These are phyloP conservation scores for Eciton burchellii DNA, from an alignment of 1,140 invertebrate genomes.

Conservation along the genomic window DNA sequence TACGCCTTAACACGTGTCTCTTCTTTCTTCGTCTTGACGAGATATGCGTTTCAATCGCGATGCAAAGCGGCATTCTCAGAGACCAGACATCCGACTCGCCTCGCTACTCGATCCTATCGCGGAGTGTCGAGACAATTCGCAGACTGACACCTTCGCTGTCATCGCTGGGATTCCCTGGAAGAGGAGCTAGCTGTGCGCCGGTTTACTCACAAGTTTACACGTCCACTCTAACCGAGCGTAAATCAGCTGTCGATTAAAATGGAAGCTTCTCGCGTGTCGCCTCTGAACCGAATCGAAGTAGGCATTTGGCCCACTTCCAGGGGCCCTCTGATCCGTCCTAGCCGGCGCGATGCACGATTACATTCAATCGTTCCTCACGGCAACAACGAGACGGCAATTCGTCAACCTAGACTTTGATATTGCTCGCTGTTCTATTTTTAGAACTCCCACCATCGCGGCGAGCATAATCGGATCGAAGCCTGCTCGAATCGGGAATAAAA, in stretches of 20 bases:
- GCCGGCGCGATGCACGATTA: slow-evolving; percentile 36
- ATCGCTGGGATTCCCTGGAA: not conserved
- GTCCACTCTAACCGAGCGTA: slow-evolving; percentile 33
- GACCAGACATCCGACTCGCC: not conserved
- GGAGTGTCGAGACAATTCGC: not conserved
- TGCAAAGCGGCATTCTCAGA: too few species aligned
- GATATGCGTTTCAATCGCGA: too few species aligned
- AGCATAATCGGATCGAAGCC: not conserved
- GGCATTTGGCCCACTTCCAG: slow-evolving; percentile 65
- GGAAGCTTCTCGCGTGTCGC: slow-evolving; percentile 56
- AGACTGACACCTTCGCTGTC: slow-evolving; percentile 24
- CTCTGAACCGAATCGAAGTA: slow-evolving; percentile 44
- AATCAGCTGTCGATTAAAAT: slow-evolving; percentile 72
- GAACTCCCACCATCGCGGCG: not conserved
- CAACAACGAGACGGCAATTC: slow-evolving; percentile 66
- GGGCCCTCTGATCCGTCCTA: slow-evolving; percentile 53
- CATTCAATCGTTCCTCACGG: slow-evolving; percentile 55
- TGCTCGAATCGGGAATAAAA: slow-evolving; percentile 1
- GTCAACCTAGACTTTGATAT: slow-evolving; percentile 46
- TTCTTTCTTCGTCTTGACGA: not conserved
- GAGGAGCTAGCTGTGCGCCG: slow-evolving; percentile 27
- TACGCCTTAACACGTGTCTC: too few species aligned
- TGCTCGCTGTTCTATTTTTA: slow-evolving; percentile 56
- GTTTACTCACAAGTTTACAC: slow-evolving; percentile 54
- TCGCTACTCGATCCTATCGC: not conserved